Percentiles rank a stretch among this genome's conserved stretches.
phyloP scores from a whole-genome alignment of 2,888 invertebrate genomes.

The Taenaris catops region DNA sequence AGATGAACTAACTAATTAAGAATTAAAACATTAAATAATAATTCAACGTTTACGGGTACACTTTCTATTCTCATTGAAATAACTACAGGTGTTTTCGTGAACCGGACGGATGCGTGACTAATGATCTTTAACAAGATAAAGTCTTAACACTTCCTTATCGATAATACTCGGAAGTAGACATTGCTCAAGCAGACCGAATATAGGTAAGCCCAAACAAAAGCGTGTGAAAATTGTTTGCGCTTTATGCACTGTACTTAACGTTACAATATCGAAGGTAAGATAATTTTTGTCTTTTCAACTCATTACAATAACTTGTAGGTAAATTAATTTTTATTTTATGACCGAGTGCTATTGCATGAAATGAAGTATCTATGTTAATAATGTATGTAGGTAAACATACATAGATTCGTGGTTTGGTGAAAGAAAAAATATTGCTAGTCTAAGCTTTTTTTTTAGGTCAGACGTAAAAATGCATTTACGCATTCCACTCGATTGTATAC shows the following conservation, averaged over 20 bases:
- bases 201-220: constrained; percentile 42
- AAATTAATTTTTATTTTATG: constrained; percentile 11
- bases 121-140: constrained; percentile 31
- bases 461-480: too few relatives aligned
- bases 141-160: constrained; percentile 54
- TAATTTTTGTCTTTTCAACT: constrained; percentile 21
- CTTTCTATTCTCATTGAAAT: too few relatives aligned
- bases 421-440: too few relatives aligned
- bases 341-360: too few relatives aligned
- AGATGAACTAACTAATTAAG: too few relatives aligned
- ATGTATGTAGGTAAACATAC: too few relatives aligned
- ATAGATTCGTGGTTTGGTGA: too few relatives aligned
- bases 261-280: constrained; percentile 30
- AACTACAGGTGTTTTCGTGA: constrained; percentile 15
- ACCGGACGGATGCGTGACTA: constrained; percentile 29
- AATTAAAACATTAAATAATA: too few relatives aligned
- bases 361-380: too few relatives aligned
- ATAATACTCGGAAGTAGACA: constrained; percentile 47
- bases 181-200: constrained; percentile 23
- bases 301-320: not conserved
- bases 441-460: too few relatives aligned
- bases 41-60: too few relatives aligned
- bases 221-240: constrained; percentile 45
- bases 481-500: too few relatives aligned
- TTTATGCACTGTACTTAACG: constrained; percentile 39